These are phyloP conservation scores for Leptopilina syphax DNA, from an alignment of 2,888 invertebrate genomes.

Conservation along the genomic window DNA sequence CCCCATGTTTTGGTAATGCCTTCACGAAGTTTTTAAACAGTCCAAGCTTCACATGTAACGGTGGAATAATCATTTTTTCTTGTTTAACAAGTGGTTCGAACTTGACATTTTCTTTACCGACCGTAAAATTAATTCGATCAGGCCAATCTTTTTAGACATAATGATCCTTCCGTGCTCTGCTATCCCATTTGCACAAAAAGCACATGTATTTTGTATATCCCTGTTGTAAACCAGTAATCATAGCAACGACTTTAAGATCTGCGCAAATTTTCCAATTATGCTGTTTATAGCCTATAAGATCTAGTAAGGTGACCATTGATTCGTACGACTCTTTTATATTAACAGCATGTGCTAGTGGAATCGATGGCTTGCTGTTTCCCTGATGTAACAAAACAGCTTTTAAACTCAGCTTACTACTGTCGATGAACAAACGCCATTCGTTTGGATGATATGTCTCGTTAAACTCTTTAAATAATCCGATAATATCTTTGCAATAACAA, in stretches of 20 bases:
- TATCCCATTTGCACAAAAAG: too few species aligned
- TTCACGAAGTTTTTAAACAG: too few species aligned
- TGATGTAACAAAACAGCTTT: slow-evolving; percentile 58
- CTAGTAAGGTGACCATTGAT: slow-evolving; percentile 24
- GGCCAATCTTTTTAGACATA: too few species aligned
- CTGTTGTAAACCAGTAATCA: slow-evolving; percentile 59
- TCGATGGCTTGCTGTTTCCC: slow-evolving; percentile 63
- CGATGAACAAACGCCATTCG: slow-evolving; percentile 60
- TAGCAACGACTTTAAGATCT: slow-evolving; percentile 66
- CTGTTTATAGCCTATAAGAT: slow-evolving; percentile 39
- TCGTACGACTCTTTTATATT: slow-evolving; percentile 58
- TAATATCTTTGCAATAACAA: background rate
- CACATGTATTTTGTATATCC: slow-evolving; percentile 18
- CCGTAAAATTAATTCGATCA: too few species aligned
- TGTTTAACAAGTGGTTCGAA: too few species aligned
- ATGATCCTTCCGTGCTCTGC: too few species aligned
- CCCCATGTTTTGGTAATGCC: too few species aligned
- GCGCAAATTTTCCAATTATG: slow-evolving; percentile 60
- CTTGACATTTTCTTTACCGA: too few species aligned
- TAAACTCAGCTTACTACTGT: slow-evolving; percentile 56
- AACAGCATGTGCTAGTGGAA: slow-evolving; percentile 59
- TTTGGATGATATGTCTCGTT: slow-evolving; percentile 7
- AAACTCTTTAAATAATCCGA: background rate
- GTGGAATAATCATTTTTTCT: too few species aligned
- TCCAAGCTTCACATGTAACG: too few species aligned